Percentiles rank a stretch among this genome's conserved stretches.
Evolutionary conservation across 2,797 vertebrate species (phyloP).

Genomic region (Neomorphus geoffroyi): DNA sequence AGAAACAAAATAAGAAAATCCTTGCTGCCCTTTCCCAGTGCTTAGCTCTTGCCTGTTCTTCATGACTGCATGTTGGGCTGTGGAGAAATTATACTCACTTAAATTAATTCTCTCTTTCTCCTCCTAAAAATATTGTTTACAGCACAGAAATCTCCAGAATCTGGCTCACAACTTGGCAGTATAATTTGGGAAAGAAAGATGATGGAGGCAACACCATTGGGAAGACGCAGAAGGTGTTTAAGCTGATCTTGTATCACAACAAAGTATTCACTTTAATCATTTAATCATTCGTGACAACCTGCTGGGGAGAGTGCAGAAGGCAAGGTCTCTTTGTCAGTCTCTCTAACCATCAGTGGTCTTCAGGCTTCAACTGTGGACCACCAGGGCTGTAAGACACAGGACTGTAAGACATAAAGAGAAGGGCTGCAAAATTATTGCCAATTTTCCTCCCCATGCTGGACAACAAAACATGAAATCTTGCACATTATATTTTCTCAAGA

Average conservation of each 20-base stretch:
- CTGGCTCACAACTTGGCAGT: not conserved
- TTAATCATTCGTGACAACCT: not conserved
- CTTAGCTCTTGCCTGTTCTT: not conserved
- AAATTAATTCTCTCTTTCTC: not conserved
- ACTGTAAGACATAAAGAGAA: not conserved
- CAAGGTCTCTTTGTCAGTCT: not conserved
- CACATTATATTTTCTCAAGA: too few species aligned
- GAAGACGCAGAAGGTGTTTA: not conserved
- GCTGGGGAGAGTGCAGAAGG: not conserved
- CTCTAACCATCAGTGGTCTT: not conserved
- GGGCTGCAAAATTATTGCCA: not conserved
- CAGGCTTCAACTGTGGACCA: not conserved
- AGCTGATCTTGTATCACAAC: not conserved
- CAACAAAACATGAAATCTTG: not conserved
- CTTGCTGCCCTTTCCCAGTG: not conserved
- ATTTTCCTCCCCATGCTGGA: not conserved
- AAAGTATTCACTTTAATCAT: not conserved
- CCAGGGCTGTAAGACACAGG: not conserved
- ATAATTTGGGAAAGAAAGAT: not conserved
- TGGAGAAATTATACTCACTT: not conserved
- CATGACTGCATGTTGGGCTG: not conserved
- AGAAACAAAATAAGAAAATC: not conserved
- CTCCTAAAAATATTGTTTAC: not conserved
- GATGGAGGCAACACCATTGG: not conserved
- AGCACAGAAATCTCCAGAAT: not conserved